Percentiles rank a stretch among this genome's conserved stretches.
Conservation (phyloP, 2,797 vertebrate species). For the Parauchenoglanis ngamensis region DNA sequence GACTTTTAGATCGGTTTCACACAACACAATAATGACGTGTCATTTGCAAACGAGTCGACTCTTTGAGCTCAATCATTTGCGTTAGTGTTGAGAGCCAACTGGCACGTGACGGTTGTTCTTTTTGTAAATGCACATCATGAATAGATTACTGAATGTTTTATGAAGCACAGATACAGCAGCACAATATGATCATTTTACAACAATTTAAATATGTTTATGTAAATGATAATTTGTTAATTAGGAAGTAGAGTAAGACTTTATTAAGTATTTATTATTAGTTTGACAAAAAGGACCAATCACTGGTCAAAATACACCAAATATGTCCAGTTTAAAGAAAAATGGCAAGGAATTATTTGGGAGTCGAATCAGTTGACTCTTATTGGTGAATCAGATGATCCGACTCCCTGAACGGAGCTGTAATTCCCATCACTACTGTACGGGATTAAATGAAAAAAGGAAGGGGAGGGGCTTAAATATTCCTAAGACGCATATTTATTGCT, state of each 20-base stretch:
- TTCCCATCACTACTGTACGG: not conserved
- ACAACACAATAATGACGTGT: not conserved
- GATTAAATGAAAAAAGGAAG: not conserved
- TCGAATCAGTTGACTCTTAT: not conserved
- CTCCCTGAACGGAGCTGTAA: too few species aligned
- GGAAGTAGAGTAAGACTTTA: not conserved
- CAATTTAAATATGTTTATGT: not conserved
- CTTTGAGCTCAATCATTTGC: not conserved
- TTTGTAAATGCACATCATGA: not conserved
- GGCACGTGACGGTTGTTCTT: too few species aligned
- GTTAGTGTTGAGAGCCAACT: not conserved
- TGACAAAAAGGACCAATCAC: not conserved
- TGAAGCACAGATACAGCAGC: not conserved
- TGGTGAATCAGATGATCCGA: not conserved
- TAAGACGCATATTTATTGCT: not conserved
- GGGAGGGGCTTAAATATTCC: not conserved
- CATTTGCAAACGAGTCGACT: not conserved
- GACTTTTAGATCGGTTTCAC: not conserved
- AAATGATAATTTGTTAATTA: not conserved
- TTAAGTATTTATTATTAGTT: too few species aligned
- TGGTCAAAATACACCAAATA: not conserved
- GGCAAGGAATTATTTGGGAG: not conserved
- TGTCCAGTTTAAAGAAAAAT: not conserved
- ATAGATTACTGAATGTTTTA: not conserved
- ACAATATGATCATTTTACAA: not conserved